Percentiles rank a stretch among this genome's conserved stretches.
Conservation (phyloP, 2,888 invertebrate species). For the Philaethria dido region DNA sequence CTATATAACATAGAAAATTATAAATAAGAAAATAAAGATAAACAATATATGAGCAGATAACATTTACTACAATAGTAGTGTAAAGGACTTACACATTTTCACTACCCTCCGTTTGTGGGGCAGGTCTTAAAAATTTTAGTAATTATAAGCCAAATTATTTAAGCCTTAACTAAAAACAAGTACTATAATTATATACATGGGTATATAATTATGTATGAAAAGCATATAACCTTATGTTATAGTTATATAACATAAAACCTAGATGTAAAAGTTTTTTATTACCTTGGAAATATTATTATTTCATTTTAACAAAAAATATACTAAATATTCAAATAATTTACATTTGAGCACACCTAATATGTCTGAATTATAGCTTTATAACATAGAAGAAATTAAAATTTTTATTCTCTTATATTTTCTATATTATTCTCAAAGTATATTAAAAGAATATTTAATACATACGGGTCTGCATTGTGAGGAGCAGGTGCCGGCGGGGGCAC, state of each 20-base stretch:
- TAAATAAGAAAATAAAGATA: not conserved
- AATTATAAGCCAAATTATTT: constrained; percentile 7
- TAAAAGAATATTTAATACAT: constrained; percentile 41
- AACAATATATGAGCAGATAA: not conserved
- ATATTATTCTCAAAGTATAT: not conserved
- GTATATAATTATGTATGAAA: no score
- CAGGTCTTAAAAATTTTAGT: constrained; percentile 55
- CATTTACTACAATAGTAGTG: constrained; percentile 15
- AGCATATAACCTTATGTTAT: no score
- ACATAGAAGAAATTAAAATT: no score
- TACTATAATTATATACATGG: no score
- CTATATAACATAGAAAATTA: not conserved
- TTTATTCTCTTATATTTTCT: no score
- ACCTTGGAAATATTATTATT: no score
- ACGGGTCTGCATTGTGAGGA: constrained; percentile 57
- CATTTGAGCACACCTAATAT: no score
- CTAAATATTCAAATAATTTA: no score
- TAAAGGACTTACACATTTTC: constrained; percentile 59
- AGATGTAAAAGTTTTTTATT: no score
- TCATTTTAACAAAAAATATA: no score
- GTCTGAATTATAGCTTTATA: no score
- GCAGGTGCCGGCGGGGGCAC: constrained; percentile 61
- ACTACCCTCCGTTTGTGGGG: constrained; percentile 55
- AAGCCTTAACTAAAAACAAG: not conserved
- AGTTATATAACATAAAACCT: no score